Percentiles rank a stretch among this genome's conserved stretches.
Conservation (phyloP, 2,888 invertebrate genomes). For the Adelognathus sp. region DNA sequence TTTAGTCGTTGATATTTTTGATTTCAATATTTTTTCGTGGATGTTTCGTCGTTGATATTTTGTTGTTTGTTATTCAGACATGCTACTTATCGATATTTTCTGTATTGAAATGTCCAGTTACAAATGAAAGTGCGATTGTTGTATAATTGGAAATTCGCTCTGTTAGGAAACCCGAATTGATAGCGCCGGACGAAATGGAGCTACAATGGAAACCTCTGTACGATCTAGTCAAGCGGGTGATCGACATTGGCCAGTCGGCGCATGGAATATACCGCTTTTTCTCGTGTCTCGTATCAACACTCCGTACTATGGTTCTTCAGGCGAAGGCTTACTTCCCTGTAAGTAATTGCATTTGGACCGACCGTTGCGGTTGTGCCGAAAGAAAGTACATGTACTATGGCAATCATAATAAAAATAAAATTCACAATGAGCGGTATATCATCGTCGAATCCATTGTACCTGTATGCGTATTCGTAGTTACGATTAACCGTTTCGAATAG, state of each 20-base stretch:
- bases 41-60: neutral
- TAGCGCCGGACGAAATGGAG: conserved; percentile 90
- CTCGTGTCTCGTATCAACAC: conserved; percentile 64
- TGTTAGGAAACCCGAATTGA: conserved; percentile 88
- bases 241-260: conserved; percentile 83
- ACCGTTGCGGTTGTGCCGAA: neutral
- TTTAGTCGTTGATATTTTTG: too few relatives aligned
- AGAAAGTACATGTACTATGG: neutral
- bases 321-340: conserved; percentile 80
- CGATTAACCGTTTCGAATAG: conserved; percentile 82
- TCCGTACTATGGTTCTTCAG: conserved; percentile 69
- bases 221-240: conserved; percentile 81
- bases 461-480: neutral
- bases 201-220: conserved; percentile 94
- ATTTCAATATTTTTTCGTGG: too few relatives aligned
- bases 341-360: conserved; percentile 72
- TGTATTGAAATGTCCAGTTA: too few relatives aligned
- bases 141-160: conserved; percentile 17
- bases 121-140: too few relatives aligned
- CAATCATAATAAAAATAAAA: neutral
- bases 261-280: conserved; percentile 84
- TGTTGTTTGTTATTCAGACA: neutral
- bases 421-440: neutral
- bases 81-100: neutral
- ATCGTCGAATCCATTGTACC: neutral